Base-by-base conservation (phyloP, 2,797 vertebrate species). In the Mastacembelus armatus region DNA sequence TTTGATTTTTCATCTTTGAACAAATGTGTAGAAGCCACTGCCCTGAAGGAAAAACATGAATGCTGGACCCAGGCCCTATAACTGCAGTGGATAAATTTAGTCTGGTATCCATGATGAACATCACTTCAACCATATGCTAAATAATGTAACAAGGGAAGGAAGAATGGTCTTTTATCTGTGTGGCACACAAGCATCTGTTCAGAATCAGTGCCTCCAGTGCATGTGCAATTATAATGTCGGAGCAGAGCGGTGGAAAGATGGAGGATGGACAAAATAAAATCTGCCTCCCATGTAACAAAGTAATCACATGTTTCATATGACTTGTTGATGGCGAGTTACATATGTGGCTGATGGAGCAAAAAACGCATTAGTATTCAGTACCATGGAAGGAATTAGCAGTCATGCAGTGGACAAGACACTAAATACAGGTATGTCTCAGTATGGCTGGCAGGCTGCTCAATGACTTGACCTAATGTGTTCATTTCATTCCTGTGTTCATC, bases 381-480 rank as follows among this genome's bases (percentile, higher is more conserved):
- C 15, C 33, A 50, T 27, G 50, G 42, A 27, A 55, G 26, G 60
- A 67, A 54, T 30, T 22, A 29, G 42, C 54, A 64, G 71, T 60
- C 4, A 42, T 48, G 14, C 18, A 38, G 26, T 48, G 39, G 57
- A 79, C 42, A 22, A 29, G 55, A 55, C 1, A 7, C 18, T 58
- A 40, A 71, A 64, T 29, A 62, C 80, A 81, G 82, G 71, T 77
- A 48, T 33, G 60, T 52, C 38, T 68, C 2, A 11, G 48, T 60
- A 32, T 16, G 61, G 70, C 32, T 52, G 73, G 65, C 38, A 51
- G 27, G 44, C 40, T 57, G 85, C 71, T 78, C 80, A 67, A 51
- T 70, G 82, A 81, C 75, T 51, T 56, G 52, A 70, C 77, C 65
- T 80, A 85, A 86, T 84, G 76, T 79, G 71, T 77, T 87, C 66